These are phyloP conservation scores for Synanthedon andrenaeformis DNA, from an alignment of 2,888 invertebrate genomes.

Conservation along the genomic window DNA sequence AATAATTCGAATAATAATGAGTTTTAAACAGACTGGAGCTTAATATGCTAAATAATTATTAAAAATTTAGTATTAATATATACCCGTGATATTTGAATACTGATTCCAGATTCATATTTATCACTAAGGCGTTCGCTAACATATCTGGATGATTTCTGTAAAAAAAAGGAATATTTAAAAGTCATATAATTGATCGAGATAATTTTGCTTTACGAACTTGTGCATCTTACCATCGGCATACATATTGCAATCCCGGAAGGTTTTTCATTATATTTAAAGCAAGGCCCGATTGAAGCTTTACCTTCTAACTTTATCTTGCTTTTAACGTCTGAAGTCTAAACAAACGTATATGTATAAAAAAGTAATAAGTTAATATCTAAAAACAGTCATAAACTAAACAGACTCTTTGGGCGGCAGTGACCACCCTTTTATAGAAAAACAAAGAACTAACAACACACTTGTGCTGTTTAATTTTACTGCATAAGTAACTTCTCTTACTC, in stretches of 20 bases:
- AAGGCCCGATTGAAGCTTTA: slow-evolving; percentile 43
- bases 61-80: neutral
- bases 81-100: slow-evolving; percentile 38
- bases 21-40: too few relatives aligned
- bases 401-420: too few relatives aligned
- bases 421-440: too few relatives aligned
- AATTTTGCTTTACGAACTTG: neutral
- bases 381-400: too few relatives aligned
- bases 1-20: too few relatives aligned
- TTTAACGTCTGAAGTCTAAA: slow-evolving; percentile 4
- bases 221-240: slow-evolving; percentile 29
- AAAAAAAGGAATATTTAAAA: neutral
- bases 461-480: too few relatives aligned
- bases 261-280: slow-evolving; percentile 23
- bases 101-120: slow-evolving; percentile 29
- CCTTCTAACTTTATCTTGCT: slow-evolving; percentile 26
- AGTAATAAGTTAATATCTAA: too few relatives aligned
- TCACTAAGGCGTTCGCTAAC: neutral
- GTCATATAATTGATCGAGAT: neutral
- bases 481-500: too few relatives aligned
- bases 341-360: too few relatives aligned
- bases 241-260: slow-evolving; percentile 42
- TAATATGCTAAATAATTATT: too few relatives aligned
- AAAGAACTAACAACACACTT: too few relatives aligned
- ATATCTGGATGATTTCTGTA: neutral